A percentile compares a stretch with the other conserved stretches of the same genome.
phyloP scores from a whole-genome alignment of 2,113 vertebrate genomes.

The Thalassarche chlororhynchos region DNA sequence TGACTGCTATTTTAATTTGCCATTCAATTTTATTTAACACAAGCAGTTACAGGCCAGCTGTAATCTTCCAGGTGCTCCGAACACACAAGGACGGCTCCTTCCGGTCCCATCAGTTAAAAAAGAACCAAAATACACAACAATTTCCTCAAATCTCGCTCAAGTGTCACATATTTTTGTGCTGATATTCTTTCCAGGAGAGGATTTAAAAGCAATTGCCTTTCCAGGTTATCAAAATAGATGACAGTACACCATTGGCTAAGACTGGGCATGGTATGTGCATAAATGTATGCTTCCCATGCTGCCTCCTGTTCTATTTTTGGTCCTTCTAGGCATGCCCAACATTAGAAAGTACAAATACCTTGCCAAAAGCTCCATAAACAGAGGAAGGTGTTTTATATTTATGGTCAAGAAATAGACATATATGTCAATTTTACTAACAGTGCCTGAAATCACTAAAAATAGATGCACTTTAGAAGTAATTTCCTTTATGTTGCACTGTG shows the following conservation, averaged over 20 bases:
- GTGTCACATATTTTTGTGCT: neutral
- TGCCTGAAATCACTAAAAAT: neutral
- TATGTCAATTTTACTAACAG: neutral
- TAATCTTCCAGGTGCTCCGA: slow-evolving; percentile 1
- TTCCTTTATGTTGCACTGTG: neutral
- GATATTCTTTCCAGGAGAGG: neutral
- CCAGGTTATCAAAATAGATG: slow-evolving; percentile 12
- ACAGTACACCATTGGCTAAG: neutral
- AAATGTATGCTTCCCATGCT: neutral
- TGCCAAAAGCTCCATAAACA: slow-evolving; percentile 17
- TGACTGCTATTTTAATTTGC: neutral
- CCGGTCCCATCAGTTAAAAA: neutral
- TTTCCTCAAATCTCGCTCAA: neutral
- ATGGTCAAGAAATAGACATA: neutral
- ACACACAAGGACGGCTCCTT: neutral
- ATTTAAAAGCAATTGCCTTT: slow-evolving; percentile 31
- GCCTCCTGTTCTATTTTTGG: slow-evolving; percentile 2
- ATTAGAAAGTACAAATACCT: neutral
- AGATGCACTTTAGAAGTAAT: neutral
- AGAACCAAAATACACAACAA: neutral
- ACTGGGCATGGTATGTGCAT: neutral
- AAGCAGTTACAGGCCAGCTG: neutral
- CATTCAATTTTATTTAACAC: neutral
- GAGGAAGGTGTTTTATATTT: neutral
- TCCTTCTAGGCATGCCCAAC: neutral